These are phyloP conservation scores for Resseliella maxima DNA, from an alignment of 2,888 invertebrate species.

Conservation along the genomic window DNA sequence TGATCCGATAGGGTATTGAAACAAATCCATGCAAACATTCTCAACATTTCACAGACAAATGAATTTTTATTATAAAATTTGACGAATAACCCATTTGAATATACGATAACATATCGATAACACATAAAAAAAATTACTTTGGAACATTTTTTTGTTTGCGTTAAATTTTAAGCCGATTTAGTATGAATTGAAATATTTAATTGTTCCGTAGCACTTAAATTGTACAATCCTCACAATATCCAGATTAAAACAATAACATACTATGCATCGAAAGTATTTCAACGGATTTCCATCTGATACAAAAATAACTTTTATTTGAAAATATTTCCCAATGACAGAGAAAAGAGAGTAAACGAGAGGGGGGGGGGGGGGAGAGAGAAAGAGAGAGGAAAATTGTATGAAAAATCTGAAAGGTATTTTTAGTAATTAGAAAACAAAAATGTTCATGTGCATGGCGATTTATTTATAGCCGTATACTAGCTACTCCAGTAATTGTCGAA, in stretches of 20 bases:
- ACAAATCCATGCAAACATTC: not conserved
- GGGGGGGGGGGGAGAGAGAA: too few species aligned
- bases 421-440: constrained; percentile 34
- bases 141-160: not conserved
- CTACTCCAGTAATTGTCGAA: not conserved
- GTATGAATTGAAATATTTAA: not conserved
- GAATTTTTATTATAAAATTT: not conserved
- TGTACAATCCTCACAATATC: not conserved
- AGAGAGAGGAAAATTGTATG: too few species aligned
- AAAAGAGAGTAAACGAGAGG: not conserved
- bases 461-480: not conserved
- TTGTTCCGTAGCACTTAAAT: not conserved
- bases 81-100: not conserved
- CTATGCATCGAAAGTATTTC: not conserved
- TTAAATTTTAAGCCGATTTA: not conserved
- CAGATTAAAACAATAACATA: not conserved
- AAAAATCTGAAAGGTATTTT: not conserved
- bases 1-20: not conserved
- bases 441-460: constrained; percentile 4
- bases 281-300: not conserved
- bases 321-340: not conserved
- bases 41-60: not conserved
- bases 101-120: too few species aligned
- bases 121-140: not conserved
- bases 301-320: constrained; percentile 44